A percentile compares a stretch with the other conserved stretches of the same genome.
These are phyloP conservation scores for Stictonetta naevosa DNA, from an alignment of 2,113 vertebrate genomes.

Conservation along the genomic window DNA sequence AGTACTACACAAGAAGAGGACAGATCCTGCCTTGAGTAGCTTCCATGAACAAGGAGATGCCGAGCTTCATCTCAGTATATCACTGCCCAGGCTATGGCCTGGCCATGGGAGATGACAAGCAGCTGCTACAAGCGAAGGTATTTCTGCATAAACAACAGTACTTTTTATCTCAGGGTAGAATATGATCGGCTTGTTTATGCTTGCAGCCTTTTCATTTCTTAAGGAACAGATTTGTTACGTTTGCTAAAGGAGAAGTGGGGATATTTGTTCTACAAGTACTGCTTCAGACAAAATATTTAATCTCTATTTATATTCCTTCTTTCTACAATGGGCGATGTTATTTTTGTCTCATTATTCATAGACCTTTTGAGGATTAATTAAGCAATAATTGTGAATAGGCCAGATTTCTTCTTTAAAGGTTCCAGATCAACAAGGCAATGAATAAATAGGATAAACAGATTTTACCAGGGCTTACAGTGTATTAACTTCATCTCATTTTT, in stretches of 20 bases:
- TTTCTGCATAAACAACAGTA: not conserved
- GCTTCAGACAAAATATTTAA: not conserved
- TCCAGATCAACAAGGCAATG: slow-evolving; percentile 30
- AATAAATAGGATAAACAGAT: slow-evolving; percentile 30
- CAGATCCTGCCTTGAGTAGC: not conserved
- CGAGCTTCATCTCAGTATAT: not conserved
- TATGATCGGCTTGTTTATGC: not conserved
- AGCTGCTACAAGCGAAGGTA: not conserved
- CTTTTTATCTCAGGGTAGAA: not conserved
- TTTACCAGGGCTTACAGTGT: slow-evolving; percentile 27
- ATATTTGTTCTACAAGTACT: not conserved
- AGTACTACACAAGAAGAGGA: not conserved
- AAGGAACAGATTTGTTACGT: not conserved
- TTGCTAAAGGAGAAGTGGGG: not conserved
- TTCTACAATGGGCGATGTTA: not conserved
- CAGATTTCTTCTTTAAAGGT: slow-evolving; percentile 26
- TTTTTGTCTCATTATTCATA: slow-evolving; percentile 14
- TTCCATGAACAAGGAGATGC: not conserved
- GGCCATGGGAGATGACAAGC: not conserved
- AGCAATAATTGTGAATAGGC: slow-evolving; percentile 8
- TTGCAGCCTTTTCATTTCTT: not conserved
- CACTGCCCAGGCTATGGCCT: not conserved
- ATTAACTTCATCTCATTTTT: slow-evolving; percentile 49
- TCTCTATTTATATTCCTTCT: slow-evolving; percentile 1
- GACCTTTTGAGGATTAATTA: slow-evolving; percentile 32